These are phyloP conservation scores for Tromatobia lineatoria DNA, from an alignment of 2,888 invertebrate genomes.

Conservation along the genomic window DNA sequence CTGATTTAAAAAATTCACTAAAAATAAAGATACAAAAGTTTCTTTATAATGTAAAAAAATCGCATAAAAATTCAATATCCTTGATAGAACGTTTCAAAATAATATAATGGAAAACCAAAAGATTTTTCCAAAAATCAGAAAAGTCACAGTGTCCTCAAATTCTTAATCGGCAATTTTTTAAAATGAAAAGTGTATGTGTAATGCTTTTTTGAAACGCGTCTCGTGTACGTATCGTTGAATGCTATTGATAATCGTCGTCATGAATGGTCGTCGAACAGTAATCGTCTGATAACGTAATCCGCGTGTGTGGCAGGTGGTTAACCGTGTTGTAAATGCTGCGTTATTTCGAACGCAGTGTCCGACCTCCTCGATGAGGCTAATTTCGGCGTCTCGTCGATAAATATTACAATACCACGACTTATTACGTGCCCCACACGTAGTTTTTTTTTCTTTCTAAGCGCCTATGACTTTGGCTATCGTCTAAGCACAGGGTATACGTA, in stretches of 20 bases:
- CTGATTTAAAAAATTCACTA: too few species aligned
- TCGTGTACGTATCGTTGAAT: conserved; percentile 66
- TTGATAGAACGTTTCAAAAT: too few species aligned
- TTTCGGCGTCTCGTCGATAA: conserved; percentile 13
- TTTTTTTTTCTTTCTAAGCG: conserved; percentile 21
- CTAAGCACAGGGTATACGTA: conserved; percentile 33
- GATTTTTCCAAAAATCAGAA: too few species aligned
- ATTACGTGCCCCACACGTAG: background rate
- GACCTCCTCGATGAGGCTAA: conserved; percentile 14
- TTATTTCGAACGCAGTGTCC: conserved; percentile 6
- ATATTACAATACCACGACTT: background rate
- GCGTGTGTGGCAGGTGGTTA: conserved; percentile 28
- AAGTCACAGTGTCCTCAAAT: too few species aligned
- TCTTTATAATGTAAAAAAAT: too few species aligned
- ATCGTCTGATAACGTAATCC: conserved; percentile 48
- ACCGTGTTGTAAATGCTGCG: conserved; percentile 11
- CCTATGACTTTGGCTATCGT: conserved; percentile 28
- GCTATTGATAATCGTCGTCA: conserved; percentile 43
- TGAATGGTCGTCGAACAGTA: conserved; percentile 33
- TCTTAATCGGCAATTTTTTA: too few species aligned
- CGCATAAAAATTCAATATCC: too few species aligned
- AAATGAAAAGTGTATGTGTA: too few species aligned
- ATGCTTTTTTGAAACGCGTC: conserved; percentile 46
- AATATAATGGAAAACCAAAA: too few species aligned
- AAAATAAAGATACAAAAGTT: too few species aligned